Conservation (phyloP, 2,888 invertebrate species). For the Nowickia ferox region DNA sequence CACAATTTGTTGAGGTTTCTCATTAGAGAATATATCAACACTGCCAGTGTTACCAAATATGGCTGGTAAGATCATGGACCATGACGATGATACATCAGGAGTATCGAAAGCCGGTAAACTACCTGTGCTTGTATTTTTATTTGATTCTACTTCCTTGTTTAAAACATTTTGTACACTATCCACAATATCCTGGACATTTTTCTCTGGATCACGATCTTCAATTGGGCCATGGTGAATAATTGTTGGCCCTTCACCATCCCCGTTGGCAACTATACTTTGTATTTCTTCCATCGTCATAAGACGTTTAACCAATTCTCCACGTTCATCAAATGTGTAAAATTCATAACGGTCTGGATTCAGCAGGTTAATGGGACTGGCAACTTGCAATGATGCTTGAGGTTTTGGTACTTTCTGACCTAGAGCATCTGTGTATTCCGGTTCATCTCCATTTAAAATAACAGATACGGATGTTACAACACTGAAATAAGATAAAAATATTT, state of each 20-base stretch:
- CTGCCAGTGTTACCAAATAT: slow-evolving; percentile 89
- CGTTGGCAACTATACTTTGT: slow-evolving; percentile 92
- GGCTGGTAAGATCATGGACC: slow-evolving; percentile 92
- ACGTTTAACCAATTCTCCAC: slow-evolving; percentile 91
- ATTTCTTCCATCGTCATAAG: slow-evolving; percentile 94
- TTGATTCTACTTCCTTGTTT: slow-evolving; percentile 88
- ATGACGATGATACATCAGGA: slow-evolving; percentile 89
- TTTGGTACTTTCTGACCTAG: slow-evolving; percentile 88
- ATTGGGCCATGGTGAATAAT: slow-evolving; percentile 80
- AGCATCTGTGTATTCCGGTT: slow-evolving; percentile 88
- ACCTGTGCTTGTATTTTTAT: slow-evolving; percentile 84
- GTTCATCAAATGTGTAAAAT: slow-evolving; percentile 93
- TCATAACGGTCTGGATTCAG: slow-evolving; percentile 93
- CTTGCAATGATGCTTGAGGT: slow-evolving; percentile 86
- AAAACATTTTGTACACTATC: slow-evolving; percentile 92
- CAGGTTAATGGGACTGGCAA: slow-evolving; percentile 91
- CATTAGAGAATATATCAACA: slow-evolving; percentile 85
- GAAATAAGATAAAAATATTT: slow-evolving; percentile 76
- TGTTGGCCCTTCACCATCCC: slow-evolving; percentile 87
- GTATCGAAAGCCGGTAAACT: slow-evolving; percentile 85
- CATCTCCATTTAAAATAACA: slow-evolving; percentile 85
- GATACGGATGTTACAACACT: slow-evolving; percentile 88
- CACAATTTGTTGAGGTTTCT: slow-evolving; percentile 82
- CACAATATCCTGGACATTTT: slow-evolving; percentile 91
- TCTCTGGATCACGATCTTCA: slow-evolving; percentile 85